These are phyloP conservation scores for Oreochromis aureus DNA, from an alignment of 2,113 vertebrate species.

Conservation along the genomic window DNA sequence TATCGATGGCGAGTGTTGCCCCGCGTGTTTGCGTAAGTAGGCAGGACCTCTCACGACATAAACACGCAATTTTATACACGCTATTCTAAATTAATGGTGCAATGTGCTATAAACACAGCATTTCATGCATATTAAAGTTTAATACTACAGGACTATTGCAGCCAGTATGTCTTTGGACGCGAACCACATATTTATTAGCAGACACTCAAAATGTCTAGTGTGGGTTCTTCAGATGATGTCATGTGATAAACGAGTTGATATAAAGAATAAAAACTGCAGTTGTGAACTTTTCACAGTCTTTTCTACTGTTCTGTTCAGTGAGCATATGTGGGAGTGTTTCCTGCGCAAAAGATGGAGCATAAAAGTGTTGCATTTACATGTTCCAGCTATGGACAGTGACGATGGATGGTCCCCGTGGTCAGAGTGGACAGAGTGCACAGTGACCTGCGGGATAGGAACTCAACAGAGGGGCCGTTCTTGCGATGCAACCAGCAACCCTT, in stretches of 20 bases:
- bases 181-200: constrained; percentile 47
- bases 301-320: neutral
- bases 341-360: neutral
- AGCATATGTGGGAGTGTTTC: neutral
- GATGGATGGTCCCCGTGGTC: constrained; percentile 98
- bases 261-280: constrained; percentile 5
- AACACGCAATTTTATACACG: constrained; percentile 1
- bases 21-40: constrained; percentile 86
- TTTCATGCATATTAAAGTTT: constrained; percentile 31
- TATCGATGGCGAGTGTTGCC: constrained; percentile 91
- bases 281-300: neutral
- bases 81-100: constrained; percentile 16
- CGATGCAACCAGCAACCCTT: constrained; percentile 92
- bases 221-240: constrained; percentile 45
- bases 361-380: neutral
- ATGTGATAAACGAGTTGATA: constrained; percentile 27
- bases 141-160: constrained; percentile 29
- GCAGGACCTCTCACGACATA: neutral
- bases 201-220: constrained; percentile 39
- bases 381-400: constrained; percentile 78
- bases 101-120: constrained; percentile 13
- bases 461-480: constrained; percentile 95
- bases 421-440: constrained; percentile 96
- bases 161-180: constrained; percentile 26
- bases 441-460: constrained; percentile 91